Evolutionary conservation across 2,888 invertebrate genomes (phyloP).

Genomic region (Monochamus alternatus): DNA sequence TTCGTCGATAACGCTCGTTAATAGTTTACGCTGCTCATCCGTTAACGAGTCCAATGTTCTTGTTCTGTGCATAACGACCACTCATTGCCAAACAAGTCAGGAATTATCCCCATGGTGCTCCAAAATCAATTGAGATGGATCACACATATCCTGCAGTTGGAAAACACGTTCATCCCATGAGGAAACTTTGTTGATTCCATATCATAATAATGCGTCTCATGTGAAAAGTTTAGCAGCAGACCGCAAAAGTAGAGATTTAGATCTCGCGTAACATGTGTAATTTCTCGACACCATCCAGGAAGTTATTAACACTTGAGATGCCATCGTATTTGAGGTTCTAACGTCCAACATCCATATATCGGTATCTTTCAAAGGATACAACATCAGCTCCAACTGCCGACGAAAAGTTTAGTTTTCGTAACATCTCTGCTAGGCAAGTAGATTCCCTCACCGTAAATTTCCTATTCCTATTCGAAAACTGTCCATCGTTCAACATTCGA

Average conservation of each 20-base stretch:
- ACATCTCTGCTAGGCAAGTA: too few species aligned
- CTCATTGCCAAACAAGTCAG: too few species aligned
- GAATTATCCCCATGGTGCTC: neutral
- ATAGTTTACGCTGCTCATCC: neutral
- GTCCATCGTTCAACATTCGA: too few species aligned
- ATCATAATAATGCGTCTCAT: constrained; percentile 33
- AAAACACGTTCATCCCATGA: constrained; percentile 32
- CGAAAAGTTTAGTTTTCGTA: too few species aligned
- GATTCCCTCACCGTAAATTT: too few species aligned
- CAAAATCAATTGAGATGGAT: constrained; percentile 15
- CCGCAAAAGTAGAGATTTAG: constrained; percentile 11
- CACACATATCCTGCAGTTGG: neutral
- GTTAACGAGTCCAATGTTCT: neutral
- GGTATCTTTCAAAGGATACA: too few species aligned
- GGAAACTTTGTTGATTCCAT: constrained; percentile 16
- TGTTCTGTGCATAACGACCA: too few species aligned
- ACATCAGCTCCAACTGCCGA: too few species aligned
- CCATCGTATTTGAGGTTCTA: neutral
- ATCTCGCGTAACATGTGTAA: neutral
- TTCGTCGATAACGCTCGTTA: neutral
- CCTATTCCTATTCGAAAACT: too few species aligned
- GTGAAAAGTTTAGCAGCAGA: constrained; percentile 30
- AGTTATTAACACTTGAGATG: neutral
- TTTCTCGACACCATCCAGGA: constrained; percentile 11
- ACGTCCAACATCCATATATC: neutral